Evolutionary conservation across 2,888 invertebrate genomes (phyloP), one percentile per base, ranked within the genome.

Genomic region (Parnassius orleans): DNA sequence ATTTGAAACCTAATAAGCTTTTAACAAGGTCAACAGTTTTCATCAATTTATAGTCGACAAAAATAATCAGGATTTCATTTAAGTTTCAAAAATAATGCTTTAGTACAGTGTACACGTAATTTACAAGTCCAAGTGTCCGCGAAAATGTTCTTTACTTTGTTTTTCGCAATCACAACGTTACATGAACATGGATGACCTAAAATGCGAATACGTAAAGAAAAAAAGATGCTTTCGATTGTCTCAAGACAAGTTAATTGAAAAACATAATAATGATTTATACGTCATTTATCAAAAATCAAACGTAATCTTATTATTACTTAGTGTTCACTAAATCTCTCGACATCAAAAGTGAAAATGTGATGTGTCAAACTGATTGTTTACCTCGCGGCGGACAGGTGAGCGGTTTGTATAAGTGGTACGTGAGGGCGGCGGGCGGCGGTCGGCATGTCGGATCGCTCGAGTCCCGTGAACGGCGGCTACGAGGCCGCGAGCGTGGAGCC

Each of bases 1-100:
- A 88, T 90, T 91, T 90, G 90, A 91, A 91, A 90, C 91, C 86
- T 89, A 87, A 80, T 89, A 89, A 85, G 92, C 91, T 92, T 92
- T 90, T 91, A 92, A 92, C 92, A 92, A 92, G 92, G 92, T 92
- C 92, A 92, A 92, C 91, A 92, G 90, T 90, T 90, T 91, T 91
- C 87, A 87, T 91, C 87, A 84, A 88, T 84, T 86, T 82, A 74
- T 76, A 83, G 84, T 80, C 84, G 81, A 84, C 84, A 78, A 87
- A 89, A 89, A 87, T 90, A 90, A 90, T 87, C 84, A 82, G 80
- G 77, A 86, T 81, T 86, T 79, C 77, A 79, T 83, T 76, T 76
- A 81, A 84, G 80, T 76, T 75, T 79, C 72, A 70, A 80, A 79
- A 79, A 79, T 77, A 74, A 78, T 82, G 76, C 69, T 72, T 81